Base-by-base conservation (phyloP, 2,888 invertebrate species). In the Trilocha varians region DNA sequence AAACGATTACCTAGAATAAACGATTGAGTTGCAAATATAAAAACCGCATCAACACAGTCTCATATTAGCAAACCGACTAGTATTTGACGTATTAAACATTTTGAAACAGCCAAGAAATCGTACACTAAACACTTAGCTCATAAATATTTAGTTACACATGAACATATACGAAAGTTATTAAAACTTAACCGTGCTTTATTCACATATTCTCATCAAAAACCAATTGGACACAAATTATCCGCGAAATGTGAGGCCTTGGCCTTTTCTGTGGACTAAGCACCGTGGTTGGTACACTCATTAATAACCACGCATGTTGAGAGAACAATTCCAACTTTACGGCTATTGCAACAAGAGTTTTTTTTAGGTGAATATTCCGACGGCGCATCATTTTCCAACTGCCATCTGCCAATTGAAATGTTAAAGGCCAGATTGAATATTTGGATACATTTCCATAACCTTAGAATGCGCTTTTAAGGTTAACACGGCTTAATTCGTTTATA, bases 211-310 rank as follows among this genome's bases (percentile, higher is more conserved):
- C 73, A 76, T 78, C 75, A 76, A 62, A 71, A 78, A 65, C 71
- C 70, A 72, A 77, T 78, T 78, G 65, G 65, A 65, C 59, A 69
- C 69, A 72, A 70, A 69, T 70, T 71, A 73, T 72, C 69, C 57
- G 59, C 69, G 68, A 77, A 74, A 71, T 60, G 58, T 58, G 49
- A 67, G 71, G 68, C 83, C 80, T 82, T 84, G 82, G 64, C 73
- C 77, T 83, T 83, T 78, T 62, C 57, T 46, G 52, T 55, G 57
- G 25, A 25, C 25, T 25, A 25, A 25, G 25, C 25, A 25, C 25
- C 11, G 25, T 5, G 25, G 25, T 25, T 25, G 6, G 25, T 25
- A 25, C 25, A 25, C 25, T 25, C 25, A 25, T 25, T 25, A 25
- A 25, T 25, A 25, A 25, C 47, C 41, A 37, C 43, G 34, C 16